Evolutionary conservation across 2,888 invertebrate genomes (phyloP).

Genomic region (Syrista parreyssii): DNA sequence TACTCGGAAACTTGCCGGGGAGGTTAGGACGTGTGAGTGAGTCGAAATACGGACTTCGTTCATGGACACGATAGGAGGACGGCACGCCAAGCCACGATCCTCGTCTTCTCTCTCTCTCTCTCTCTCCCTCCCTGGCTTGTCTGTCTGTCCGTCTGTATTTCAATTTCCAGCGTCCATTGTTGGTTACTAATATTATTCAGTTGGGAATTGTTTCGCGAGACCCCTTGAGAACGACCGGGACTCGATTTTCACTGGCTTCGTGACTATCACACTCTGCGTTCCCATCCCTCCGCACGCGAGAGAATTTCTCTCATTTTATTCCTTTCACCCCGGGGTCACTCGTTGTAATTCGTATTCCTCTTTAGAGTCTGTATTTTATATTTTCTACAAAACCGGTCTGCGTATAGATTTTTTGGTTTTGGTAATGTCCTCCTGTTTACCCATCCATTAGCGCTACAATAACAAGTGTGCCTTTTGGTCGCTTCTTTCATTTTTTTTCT

Average conservation of each 20-base stretch:
- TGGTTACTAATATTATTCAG: constrained; percentile 64
- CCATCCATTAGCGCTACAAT: constrained; percentile 61
- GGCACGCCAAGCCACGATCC: constrained; percentile 2
- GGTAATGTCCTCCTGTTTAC: constrained; percentile 52
- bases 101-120: constrained; percentile 11
- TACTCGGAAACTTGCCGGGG: constrained; percentile 16
- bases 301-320: background rate
- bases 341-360: background rate
- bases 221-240: constrained; percentile 23
- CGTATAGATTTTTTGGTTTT: constrained; percentile 28
- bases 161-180: constrained; percentile 62
- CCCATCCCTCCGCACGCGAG: background rate
- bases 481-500: background rate
- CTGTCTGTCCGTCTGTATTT: constrained; percentile 54
- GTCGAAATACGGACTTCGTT: background rate
- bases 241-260: background rate
- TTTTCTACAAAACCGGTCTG: background rate
- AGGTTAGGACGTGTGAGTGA: constrained; percentile 4
- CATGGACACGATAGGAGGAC: constrained; percentile 12
- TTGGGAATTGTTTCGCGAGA: constrained; percentile 61
- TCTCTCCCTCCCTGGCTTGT: constrained; percentile 27
- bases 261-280: background rate
- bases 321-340: background rate
- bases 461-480: constrained; percentile 39
- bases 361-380: background rate